phyloP scores from a whole-genome alignment of 2,888 invertebrate species.

The Ophion costatus region DNA sequence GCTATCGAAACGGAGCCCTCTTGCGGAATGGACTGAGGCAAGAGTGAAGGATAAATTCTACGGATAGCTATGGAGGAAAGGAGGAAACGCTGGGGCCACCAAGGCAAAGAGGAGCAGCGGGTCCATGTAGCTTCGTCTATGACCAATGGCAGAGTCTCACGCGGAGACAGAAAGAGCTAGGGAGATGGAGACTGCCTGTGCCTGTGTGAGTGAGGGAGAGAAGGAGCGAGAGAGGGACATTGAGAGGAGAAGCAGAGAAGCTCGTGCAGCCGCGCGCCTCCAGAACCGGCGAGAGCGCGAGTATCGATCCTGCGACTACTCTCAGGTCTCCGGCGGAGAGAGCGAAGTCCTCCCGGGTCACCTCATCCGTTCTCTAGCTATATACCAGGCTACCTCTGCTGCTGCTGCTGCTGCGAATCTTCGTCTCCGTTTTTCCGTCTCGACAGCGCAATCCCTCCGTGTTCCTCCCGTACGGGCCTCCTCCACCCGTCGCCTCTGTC shows the following conservation, averaged over 20 bases:
- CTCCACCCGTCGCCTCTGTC: slow-evolving; percentile 63
- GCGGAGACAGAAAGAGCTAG: slow-evolving; percentile 75
- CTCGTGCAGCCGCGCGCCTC: slow-evolving; percentile 65
- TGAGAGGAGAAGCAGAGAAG: slow-evolving; percentile 31
- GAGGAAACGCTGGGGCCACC: slow-evolving; percentile 54
- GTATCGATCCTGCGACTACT: slow-evolving; percentile 65
- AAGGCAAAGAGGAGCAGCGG: slow-evolving; percentile 75
- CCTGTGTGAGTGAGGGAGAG: slow-evolving; percentile 1
- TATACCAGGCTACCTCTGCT: slow-evolving; percentile 52
- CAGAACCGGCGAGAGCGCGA: slow-evolving; percentile 49
- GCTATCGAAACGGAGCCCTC: slow-evolving; percentile 56
- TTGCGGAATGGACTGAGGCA: slow-evolving; percentile 53
- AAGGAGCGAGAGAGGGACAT: slow-evolving; percentile 22
- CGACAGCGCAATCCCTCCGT: slow-evolving; percentile 57
- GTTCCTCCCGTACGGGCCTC: slow-evolving; percentile 51
- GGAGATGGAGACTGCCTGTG: not conserved
- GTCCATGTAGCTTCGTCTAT: slow-evolving; percentile 80
- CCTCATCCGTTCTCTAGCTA: slow-evolving; percentile 76
- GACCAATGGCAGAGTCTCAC: slow-evolving; percentile 81
- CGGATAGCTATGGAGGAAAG: slow-evolving; percentile 42
- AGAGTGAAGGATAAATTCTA: slow-evolving; percentile 42
- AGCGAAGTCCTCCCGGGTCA: slow-evolving; percentile 76
- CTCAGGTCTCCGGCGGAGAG: slow-evolving; percentile 64
- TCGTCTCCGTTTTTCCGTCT: slow-evolving; percentile 73
- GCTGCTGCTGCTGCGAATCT: slow-evolving; percentile 68